Evolutionary conservation across 2,797 vertebrate genomes (phyloP), one percentile per base, ranked within the genome.

Genomic region (Rhinichthys osculus): DNA sequence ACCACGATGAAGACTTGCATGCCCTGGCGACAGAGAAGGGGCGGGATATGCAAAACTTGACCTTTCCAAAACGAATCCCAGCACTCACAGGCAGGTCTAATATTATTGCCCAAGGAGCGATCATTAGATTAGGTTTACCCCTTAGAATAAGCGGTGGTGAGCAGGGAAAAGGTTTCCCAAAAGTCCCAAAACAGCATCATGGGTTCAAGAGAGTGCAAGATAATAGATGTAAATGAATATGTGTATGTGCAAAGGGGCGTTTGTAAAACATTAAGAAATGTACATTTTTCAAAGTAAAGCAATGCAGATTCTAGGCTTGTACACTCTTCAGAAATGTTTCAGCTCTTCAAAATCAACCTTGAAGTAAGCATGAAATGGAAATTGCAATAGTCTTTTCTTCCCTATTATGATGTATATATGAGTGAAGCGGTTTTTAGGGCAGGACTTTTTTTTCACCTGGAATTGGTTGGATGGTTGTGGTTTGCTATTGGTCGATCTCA

Each of bases 41-140:
- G 88, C 90, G 86, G 86, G 88, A 93, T 93, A 94, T 94, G 93
- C 92, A 92, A 95, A 94, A 93, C 87, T 90, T 94, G 93, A 95
- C 94, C 94, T 96, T 95, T 90, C 70, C 50, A 89, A 91, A 91
- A 93, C 90, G 91, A 93, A 92, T 93, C 90, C 89, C 76, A 80
- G 70, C 79, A 89, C 90, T 92, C 88, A 90, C 90, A 70, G 27
- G 78, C 90, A 33, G 89, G 89, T 87, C 85, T 92, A 92, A 94
- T 94, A 93, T 93, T 91, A 94, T 89, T 90, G 89, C 83, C 80
- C 77, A 69, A 35, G 9, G 80, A 81, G 89, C 70, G 47, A 76
- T 90, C 86, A 77, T 87, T 87, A 90, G 92, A 93, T 95, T 91
- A 90, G 90, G 91, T 92, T 89, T 89, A 91, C 84, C 91, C 91